A percentile compares a stretch with the other conserved stretches of the same genome.
phyloP scores from a whole-genome alignment of 2,797 vertebrate species.

The Hoplostethus atlanticus region DNA sequence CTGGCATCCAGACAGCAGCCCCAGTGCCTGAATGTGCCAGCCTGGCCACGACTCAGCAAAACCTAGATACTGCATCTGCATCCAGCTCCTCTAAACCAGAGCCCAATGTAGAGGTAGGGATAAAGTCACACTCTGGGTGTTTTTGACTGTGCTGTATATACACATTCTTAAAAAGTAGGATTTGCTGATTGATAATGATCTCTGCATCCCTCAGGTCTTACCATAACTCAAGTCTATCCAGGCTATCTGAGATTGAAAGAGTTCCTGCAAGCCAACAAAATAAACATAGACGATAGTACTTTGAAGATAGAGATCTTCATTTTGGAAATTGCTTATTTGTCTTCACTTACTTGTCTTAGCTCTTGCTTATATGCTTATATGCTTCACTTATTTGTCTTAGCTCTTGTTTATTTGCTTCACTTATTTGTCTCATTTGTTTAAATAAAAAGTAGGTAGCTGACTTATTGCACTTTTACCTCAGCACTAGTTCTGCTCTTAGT shows the following conservation, averaged over 20 bases:
- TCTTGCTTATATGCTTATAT: too few species aligned
- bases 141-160: background rate
- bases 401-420: too few species aligned
- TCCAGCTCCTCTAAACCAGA: conserved; percentile 70
- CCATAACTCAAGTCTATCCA: background rate
- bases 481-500: too few species aligned
- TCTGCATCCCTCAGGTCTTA: background rate
- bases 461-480: too few species aligned
- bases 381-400: too few species aligned
- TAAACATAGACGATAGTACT: too few species aligned
- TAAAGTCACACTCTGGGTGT: conserved; percentile 11
- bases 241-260: too few species aligned
- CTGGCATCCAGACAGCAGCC: conserved; percentile 70
- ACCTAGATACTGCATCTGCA: conserved; percentile 62
- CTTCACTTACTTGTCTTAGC: too few species aligned
- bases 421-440: too few species aligned
- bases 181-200: background rate
- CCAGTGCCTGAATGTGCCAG: conserved; percentile 65
- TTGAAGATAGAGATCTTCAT: too few species aligned
- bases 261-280: background rate
- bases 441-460: too few species aligned
- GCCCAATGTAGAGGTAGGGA: conserved; percentile 73
- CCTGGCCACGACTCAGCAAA: conserved; percentile 71
- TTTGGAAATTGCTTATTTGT: too few species aligned
- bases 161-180: background rate